Base-by-base conservation (phyloP, 1,140 invertebrate species). In the Bombus polaris region DNA sequence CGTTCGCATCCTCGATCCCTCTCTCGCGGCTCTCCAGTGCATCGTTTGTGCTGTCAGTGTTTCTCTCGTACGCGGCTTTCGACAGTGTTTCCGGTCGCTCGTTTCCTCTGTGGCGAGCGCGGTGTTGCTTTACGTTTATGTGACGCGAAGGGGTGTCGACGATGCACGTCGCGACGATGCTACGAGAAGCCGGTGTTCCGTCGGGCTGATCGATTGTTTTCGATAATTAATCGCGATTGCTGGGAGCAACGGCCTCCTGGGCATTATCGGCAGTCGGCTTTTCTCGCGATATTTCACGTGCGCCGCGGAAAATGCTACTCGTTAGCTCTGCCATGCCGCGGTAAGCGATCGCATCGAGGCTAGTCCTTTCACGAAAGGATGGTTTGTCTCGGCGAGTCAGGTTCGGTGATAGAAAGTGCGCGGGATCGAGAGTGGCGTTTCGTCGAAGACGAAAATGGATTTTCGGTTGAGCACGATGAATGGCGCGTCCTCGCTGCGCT, bases 161-260 rank as follows among this genome's bases (percentile, higher is more conserved):
- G 70, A 42, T 22, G 37, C 35, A 28, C 39, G 12, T 28, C n/a
- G 72, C 28, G 42, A 25, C n/a, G 18, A 47, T 32, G 42, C n/a
- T 37, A 10, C 42, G 35, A 44, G n/a, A 32, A 73, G 42, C 39
- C 72, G 72, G 42, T 35, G n/a, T 22, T 62, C 25, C 39, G n/a
- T 32, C 39, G 28, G 65, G n/a, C 12, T 66, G 75, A 62, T 77
- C 75, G 77, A 79, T 79, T 18, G 62, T 79, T 79, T 79, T 66
- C 1, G 39, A 66, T 37, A 35, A 79, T 47, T 47, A 35, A 22
- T 32, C n/a, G 39, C 39, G 47, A 22, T 53, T 44, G 0, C 9
- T 3, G 13, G n/a, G 77, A 65, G n/a, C 62, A 79, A 79, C 42
- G 42, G 59, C 37, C 75, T 28, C 15, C 57, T 18, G 37, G 25